A percentile compares a stretch with the other conserved stretches of the same genome.
Evolutionary conservation across 37 sponge, comb jelly and placozoan genomes (phyloP).

Genomic region (Oopsacas minuta): DNA sequence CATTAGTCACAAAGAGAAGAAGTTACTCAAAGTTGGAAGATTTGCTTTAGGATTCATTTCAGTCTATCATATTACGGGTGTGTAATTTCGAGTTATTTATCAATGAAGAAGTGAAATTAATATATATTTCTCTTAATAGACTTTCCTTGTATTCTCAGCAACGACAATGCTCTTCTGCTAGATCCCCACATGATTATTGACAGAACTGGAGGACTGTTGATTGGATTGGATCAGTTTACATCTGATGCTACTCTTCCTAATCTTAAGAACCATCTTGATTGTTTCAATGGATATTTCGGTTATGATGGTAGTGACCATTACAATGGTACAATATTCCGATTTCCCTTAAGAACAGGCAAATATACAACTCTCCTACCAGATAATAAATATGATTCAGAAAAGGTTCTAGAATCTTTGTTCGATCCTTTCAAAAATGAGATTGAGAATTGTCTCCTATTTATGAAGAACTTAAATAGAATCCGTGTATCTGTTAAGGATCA

Average conservation of each 20-base stretch:
- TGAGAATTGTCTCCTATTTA: background rate
- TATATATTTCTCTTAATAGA: background rate
- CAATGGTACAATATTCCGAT: background rate
- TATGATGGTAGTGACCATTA: background rate
- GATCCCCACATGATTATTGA: background rate
- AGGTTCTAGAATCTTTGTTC: background rate
- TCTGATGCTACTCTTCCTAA: background rate
- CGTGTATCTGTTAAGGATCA: background rate
- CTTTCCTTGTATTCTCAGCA: background rate
- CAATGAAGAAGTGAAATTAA: too few relatives aligned
- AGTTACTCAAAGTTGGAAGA: background rate
- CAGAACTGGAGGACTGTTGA: background rate
- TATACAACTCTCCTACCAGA: background rate
- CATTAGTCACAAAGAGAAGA: background rate
- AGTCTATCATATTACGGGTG: background rate
- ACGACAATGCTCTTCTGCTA: background rate
- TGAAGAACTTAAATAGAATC: background rate
- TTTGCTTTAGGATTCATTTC: constrained; percentile 4
- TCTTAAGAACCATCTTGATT: background rate
- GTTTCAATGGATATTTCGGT: background rate
- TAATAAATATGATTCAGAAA: background rate
- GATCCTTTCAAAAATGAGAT: background rate
- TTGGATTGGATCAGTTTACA: background rate
- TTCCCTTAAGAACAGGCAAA: background rate
- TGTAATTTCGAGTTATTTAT: too few relatives aligned